Conservation (phyloP, 2,797 vertebrate species). For the Takifugu ocellatus region DNA sequence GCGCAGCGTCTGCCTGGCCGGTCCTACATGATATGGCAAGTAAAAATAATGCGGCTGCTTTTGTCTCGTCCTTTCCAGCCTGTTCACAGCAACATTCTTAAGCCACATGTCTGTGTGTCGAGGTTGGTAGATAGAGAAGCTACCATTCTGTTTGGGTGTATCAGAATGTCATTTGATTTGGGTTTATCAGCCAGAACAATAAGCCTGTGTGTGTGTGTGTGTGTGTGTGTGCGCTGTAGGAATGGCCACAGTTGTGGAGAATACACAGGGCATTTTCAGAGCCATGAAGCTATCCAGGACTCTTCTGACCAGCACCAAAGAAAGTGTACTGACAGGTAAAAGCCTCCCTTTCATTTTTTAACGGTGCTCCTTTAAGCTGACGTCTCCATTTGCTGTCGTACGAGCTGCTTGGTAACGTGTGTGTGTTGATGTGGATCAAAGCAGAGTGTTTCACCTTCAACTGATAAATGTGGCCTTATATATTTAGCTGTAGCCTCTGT, state of each 20-base stretch:
- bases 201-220: constrained; percentile 22
- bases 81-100: constrained; percentile 59
- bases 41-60: constrained; percentile 49
- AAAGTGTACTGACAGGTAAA: constrained; percentile 53
- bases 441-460: not conserved
- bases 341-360: not conserved
- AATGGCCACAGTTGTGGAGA: constrained; percentile 39
- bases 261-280: constrained; percentile 7
- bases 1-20: constrained; percentile 4
- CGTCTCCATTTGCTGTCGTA: too few species aligned
- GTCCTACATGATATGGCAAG: constrained; percentile 47
- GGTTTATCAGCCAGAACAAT: not conserved
- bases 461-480: too few species aligned
- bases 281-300: constrained; percentile 41
- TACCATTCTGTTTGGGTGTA: constrained; percentile 36
- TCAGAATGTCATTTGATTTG: constrained; percentile 48
- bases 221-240: constrained; percentile 21
- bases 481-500: not conserved
- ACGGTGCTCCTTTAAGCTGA: not conserved
- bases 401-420: constrained; percentile 1
- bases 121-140: constrained; percentile 36
- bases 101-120: constrained; percentile 15
- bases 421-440: not conserved
- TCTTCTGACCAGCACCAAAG: constrained; percentile 20
- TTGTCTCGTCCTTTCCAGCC: constrained; percentile 44